phyloP scores from a whole-genome alignment of 2,888 invertebrate species.

The Diaprepes abbreviatus region DNA sequence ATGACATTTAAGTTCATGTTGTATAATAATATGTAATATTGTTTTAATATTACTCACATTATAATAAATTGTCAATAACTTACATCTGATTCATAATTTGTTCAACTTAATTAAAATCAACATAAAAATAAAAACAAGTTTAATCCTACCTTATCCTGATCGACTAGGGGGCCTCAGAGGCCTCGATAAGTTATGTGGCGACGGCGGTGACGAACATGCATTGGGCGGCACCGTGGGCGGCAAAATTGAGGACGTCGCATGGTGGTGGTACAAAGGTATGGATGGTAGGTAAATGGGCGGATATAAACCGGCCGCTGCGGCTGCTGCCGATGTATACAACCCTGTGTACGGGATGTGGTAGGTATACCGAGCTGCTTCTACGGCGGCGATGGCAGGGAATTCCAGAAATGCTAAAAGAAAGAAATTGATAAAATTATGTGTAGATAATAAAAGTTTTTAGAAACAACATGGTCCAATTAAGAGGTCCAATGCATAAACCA shows the following conservation, averaged over 20 bases:
- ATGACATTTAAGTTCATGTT: no score
- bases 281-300: slow-evolving; percentile 62
- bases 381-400: slow-evolving; percentile 60
- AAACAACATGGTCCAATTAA: no score
- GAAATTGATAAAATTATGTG: no score
- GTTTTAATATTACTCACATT: no score
- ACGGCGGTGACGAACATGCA: slow-evolving; percentile 49
- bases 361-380: slow-evolving; percentile 61
- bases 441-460: no score
- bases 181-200: slow-evolving; percentile 37
- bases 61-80: no score
- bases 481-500: no score
- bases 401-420: slow-evolving; percentile 60
- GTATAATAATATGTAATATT: no score
- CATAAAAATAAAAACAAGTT: no score
- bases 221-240: slow-evolving; percentile 56
- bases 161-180: slow-evolving; percentile 24
- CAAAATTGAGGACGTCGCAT: slow-evolving; percentile 54
- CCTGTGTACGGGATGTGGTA: slow-evolving; percentile 54
- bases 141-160: slow-evolving; percentile 12
- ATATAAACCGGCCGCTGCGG: slow-evolving; percentile 55
- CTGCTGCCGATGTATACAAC: slow-evolving; percentile 53
- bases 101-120: no score
- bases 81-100: no score
- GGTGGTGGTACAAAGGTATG: slow-evolving; percentile 58